A percentile compares a stretch with the other conserved stretches of the same genome.
phyloP scores from a whole-genome alignment of 2,888 invertebrate genomes.

The Papilio protenor region DNA sequence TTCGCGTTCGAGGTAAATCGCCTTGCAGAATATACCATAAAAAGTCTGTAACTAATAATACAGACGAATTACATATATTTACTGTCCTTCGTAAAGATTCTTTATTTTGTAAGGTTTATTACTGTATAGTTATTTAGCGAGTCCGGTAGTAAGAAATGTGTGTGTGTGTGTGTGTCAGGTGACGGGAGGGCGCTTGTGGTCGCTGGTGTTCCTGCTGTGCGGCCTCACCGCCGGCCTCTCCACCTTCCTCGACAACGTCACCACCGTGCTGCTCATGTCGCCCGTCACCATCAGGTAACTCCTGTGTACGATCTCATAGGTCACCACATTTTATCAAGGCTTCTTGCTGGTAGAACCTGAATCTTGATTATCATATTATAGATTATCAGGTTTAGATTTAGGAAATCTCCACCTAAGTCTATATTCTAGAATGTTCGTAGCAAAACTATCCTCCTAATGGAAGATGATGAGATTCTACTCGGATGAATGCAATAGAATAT shows the following conservation, averaged over 20 bases:
- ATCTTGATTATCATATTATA: too few species aligned
- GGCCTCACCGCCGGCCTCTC: constrained; percentile 91
- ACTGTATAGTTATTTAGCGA: not conserved
- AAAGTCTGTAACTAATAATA: too few species aligned
- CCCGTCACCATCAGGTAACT: constrained; percentile 92
- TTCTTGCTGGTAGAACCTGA: not conserved
- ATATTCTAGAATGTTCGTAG: not conserved
- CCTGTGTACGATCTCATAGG: not conserved
- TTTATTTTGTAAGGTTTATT: not conserved
- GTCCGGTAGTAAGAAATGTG: not conserved
- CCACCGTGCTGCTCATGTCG: constrained; percentile 93
- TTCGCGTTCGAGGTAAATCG: constrained; percentile 88
- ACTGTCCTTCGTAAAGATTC: too few species aligned
- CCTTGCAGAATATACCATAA: too few species aligned
- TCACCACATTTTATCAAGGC: not conserved
- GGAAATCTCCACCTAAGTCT: not conserved
- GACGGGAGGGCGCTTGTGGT: constrained; percentile 93
- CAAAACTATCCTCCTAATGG: not conserved
- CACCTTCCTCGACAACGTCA: constrained; percentile 94
- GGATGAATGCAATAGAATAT: not conserved
- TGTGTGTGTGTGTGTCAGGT: constrained; percentile 80
- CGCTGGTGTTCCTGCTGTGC: constrained; percentile 91
- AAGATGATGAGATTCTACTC: not conserved
- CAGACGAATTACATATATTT: too few species aligned
- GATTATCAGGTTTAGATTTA: too few species aligned